A percentile compares a stretch with the other conserved stretches of the same genome.
Conservation (phyloP, 2,888 invertebrate species). For the Microctonus hyperodae region DNA sequence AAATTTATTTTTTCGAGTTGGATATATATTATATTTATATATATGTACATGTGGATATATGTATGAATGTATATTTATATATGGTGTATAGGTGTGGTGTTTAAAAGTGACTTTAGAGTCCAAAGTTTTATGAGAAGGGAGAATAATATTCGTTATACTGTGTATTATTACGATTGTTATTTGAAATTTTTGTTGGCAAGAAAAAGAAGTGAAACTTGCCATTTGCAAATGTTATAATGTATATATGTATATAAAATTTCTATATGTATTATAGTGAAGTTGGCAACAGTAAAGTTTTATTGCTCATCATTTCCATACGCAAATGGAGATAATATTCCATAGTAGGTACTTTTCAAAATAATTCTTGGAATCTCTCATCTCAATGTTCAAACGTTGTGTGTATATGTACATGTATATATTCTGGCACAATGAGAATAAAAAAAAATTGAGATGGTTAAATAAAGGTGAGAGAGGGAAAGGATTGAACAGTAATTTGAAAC, state of each 20-base stretch:
- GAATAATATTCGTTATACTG: slow-evolving; percentile 5
- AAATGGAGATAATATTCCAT: slow-evolving; percentile 27
- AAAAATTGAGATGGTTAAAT: neutral
- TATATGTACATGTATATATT: too few species aligned
- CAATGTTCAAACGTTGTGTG: slow-evolving; percentile 17
- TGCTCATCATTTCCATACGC: slow-evolving; percentile 39
- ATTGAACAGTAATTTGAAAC: neutral
- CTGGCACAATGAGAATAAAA: neutral
- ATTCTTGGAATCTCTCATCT: slow-evolving; percentile 5
- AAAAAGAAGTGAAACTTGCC: slow-evolving; percentile 8
- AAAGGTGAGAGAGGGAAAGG: neutral
- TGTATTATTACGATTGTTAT: slow-evolving; percentile 12
- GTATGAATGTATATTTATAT: neutral
- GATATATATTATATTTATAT: neutral
- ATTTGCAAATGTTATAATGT: neutral
- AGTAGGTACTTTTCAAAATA: slow-evolving; percentile 2
- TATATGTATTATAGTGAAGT: slow-evolving; percentile 6
- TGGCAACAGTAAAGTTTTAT: slow-evolving; percentile 36
- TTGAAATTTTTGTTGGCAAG: slow-evolving; percentile 8
- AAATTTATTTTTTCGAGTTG: neutral
- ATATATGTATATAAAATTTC: neutral
- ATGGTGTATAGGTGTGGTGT: neutral
- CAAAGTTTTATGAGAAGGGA: neutral
- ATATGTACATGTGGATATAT: neutral
- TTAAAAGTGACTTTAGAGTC: neutral